Conservation (phyloP, 2,797 vertebrate species). For the Odontamblyopus lacepedii region DNA sequence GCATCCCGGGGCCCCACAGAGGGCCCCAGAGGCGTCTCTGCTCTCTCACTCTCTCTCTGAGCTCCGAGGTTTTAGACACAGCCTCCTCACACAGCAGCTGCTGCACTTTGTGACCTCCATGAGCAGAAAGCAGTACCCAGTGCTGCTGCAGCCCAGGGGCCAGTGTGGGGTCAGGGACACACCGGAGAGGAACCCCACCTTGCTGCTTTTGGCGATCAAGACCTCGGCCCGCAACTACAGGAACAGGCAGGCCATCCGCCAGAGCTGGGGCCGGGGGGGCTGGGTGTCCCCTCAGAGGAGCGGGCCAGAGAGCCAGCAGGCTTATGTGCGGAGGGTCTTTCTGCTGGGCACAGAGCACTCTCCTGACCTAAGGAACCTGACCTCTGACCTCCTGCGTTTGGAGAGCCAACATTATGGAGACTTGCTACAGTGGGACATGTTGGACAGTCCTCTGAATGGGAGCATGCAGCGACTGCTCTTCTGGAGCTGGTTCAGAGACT, state of each 20-base stretch:
- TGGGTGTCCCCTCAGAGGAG: slow-evolving; percentile 45
- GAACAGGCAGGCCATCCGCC: slow-evolving; percentile 74
- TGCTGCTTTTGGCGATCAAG: slow-evolving; percentile 79
- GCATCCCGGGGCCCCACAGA: neutral
- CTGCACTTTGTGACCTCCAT: slow-evolving; percentile 64
- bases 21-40: neutral
- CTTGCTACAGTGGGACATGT: slow-evolving; percentile 80
- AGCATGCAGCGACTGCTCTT: slow-evolving; percentile 80
- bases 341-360: slow-evolving; percentile 67
- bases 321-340: slow-evolving; percentile 72
- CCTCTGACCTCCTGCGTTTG: slow-evolving; percentile 32
- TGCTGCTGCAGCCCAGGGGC: slow-evolving; percentile 53
- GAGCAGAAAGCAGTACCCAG: slow-evolving; percentile 66
- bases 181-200: slow-evolving; percentile 35
- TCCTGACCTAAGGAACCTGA: neutral
- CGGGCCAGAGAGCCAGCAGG: slow-evolving; percentile 28
- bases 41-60: slow-evolving; percentile 22
- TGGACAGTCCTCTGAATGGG: slow-evolving; percentile 80
- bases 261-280: slow-evolving; percentile 73
- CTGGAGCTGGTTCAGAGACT: slow-evolving; percentile 73
- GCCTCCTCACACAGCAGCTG: slow-evolving; percentile 29
- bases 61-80: neutral
- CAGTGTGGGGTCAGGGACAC: slow-evolving; percentile 50
- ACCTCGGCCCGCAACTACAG: slow-evolving; percentile 57
- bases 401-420: slow-evolving; percentile 63